Evolutionary conservation across 2,113 vertebrate species (phyloP).

Genomic region (Poicephalus gulielmi): DNA sequence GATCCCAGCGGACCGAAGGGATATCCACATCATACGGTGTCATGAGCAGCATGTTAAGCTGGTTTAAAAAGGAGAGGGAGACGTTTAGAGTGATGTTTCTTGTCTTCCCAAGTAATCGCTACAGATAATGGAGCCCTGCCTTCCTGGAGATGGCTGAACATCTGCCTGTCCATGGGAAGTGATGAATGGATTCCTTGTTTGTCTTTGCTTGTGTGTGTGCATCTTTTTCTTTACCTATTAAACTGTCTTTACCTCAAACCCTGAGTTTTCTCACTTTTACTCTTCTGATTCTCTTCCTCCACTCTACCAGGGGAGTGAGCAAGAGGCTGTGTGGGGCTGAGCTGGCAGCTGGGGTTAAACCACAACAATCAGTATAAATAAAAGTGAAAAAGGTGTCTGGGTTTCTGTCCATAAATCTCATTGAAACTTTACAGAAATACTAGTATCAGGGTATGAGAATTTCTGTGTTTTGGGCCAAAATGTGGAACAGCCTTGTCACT

Average conservation of each 20-base stretch:
- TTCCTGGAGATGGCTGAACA: background rate
- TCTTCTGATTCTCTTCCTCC: background rate
- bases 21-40: background rate
- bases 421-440: background rate
- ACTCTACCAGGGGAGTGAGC: background rate
- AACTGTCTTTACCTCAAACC: background rate
- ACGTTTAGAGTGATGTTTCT: background rate
- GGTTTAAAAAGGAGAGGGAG: background rate
- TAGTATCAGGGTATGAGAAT: background rate
- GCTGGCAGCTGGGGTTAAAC: background rate
- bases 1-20: background rate
- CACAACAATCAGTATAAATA: background rate
- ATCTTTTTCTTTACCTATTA: background rate
- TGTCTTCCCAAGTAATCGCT: background rate
- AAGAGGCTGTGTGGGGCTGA: background rate
- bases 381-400: background rate
- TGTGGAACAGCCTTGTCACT: background rate
- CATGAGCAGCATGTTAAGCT: background rate
- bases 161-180: background rate
- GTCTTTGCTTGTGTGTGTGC: background rate
- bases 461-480: background rate
- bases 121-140: background rate
- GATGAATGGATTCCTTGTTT: background rate
- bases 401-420: background rate
- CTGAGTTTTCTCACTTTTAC: background rate